Evolutionary conservation across 2,888 invertebrate genomes (phyloP), one percentile per base, ranked within the genome.

Genomic region (Galerucella nymphaeae): DNA sequence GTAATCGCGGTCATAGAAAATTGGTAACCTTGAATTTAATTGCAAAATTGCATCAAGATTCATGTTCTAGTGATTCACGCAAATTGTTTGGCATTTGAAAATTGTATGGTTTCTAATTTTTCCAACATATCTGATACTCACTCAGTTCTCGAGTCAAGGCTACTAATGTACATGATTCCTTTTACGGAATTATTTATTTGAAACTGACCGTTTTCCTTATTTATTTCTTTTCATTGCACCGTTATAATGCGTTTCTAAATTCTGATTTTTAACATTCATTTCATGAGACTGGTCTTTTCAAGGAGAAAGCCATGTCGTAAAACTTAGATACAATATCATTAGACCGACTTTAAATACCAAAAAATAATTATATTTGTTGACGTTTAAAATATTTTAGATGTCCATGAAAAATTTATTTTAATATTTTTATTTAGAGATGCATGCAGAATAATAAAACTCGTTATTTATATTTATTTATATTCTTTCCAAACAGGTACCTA

Each of bases 11-110:
- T 81, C 81, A 79, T 80, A 80, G 83, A 81, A 82, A 83, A 82
- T 82, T 82, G 74, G 82, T 80, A 83, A 80, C 83, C 83, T 83
- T 83, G 83, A 81, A 81, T 82, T 80, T 83, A 80, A 82, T 82
- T 82, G 77, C 79, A 77, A 78, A 82, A 81, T 82, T 82, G 80
- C 81, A 79, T 81, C 82, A 81, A 80, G 81, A 82, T 80, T 77
- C 81, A 79, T 82, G 80, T 78, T 77, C 69, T 73, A 77, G 78
- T 81, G 81, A 81, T 79, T 80, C 80, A 80, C 70, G 55, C 76
- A 80, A 78, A 79, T 77, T 78, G 82, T 83, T 83, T 83, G 82
- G 82, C 82, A 82, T 83, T 82, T 82, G 76, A 81, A 77, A 80
- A 80, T 82, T 81, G 82, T 81, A 81, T 81, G 81, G 82, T 81